Conservation (phyloP, 1,140 invertebrate species). For the Mamestra configurata region DNA sequence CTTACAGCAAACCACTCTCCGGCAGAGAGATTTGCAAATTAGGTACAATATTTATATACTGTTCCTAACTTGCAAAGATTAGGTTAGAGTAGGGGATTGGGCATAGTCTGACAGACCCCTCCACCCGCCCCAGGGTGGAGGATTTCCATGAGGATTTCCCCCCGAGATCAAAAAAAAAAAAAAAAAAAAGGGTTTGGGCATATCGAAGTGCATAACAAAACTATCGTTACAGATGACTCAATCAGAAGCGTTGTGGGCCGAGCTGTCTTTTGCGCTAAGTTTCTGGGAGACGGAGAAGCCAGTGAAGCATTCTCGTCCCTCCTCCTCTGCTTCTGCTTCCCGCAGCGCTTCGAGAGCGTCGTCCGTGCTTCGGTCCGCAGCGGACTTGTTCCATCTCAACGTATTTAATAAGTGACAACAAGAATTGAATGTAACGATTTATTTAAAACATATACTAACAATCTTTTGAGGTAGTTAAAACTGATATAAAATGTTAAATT, state of each 20-base stretch:
- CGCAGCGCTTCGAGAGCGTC: conserved; percentile 77
- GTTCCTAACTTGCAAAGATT: no score
- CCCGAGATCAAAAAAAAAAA: no score
- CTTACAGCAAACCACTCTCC: no score
- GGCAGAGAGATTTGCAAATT: no score
- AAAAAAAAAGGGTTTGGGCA: no score
- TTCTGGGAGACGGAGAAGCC: conserved; percentile 90
- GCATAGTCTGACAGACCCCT: no score
- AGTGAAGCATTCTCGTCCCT: conserved; percentile 81
- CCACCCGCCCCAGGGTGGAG: no score
- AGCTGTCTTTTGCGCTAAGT: conserved; percentile 90
- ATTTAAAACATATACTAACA: conserved; percentile 38
- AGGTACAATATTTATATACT: no score
- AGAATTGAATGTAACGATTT: conserved; percentile 2
- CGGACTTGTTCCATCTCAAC: conserved; percentile 74
- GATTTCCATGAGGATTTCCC: no score
- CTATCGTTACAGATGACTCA: conserved; percentile 90
- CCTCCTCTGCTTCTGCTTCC: conserved; percentile 71
- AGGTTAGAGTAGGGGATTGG: no score
- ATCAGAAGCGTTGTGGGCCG: conserved; percentile 89
- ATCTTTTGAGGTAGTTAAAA: conserved; percentile 4
- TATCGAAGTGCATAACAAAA: no score
- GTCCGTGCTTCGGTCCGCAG: conserved; percentile 78
- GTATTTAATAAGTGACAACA: conserved; percentile 63
- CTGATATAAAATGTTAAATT: not conserved